Percentiles rank a stretch among this genome's conserved stretches.
These are phyloP conservation scores for Tetheella fluctuosa DNA, from an alignment of 2,888 invertebrate genomes.

Conservation along the genomic window DNA sequence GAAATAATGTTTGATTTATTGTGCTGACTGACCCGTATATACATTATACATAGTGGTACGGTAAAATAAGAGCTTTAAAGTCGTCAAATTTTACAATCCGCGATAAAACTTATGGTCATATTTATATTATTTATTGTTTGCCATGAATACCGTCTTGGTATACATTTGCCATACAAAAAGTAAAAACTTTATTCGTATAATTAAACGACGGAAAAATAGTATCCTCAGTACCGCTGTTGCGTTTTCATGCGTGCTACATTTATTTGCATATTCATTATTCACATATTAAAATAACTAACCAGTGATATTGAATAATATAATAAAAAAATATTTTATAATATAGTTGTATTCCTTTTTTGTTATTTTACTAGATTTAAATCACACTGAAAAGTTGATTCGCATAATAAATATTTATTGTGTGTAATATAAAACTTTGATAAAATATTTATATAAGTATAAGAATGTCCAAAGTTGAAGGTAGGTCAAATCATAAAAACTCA, in stretches of 20 bases:
- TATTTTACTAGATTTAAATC: not conserved
- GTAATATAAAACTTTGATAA: no score
- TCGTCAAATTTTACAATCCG: not conserved
- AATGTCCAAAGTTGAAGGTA: not conserved
- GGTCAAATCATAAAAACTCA: not conserved
- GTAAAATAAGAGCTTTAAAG: not conserved
- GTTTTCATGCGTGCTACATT: not conserved
- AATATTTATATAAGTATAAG: no score
- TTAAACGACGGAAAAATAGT: not conserved
- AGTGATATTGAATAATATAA: not conserved
- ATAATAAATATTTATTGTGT: no score
- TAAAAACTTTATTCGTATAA: not conserved
- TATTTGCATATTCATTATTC: not conserved
- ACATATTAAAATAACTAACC: not conserved
- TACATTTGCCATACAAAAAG: no score
- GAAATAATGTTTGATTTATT: not conserved
- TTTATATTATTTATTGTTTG: not conserved
- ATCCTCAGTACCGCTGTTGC: not conserved
- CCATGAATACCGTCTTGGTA: no score
- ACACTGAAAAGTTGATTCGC: no score
- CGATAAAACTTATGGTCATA: not conserved
- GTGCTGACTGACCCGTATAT: not conserved
- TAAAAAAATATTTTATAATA: not conserved
- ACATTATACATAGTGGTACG: not conserved
- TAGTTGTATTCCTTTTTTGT: not conserved